Conservation (phyloP, 1,140 invertebrate genomes). For the Eurosta solidaginis region DNA sequence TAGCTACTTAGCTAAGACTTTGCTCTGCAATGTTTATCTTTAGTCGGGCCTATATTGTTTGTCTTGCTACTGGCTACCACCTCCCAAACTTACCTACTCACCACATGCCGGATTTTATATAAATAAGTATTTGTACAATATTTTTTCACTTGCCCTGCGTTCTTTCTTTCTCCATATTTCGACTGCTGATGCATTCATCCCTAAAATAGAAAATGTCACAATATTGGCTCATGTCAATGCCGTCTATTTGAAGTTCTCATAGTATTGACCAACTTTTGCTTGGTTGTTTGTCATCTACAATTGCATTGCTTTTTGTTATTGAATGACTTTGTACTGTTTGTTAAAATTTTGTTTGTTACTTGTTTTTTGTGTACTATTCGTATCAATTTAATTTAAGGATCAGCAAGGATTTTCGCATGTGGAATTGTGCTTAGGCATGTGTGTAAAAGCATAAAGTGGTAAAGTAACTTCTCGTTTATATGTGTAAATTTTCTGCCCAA, state of each 20-base stretch:
- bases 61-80: background rate
- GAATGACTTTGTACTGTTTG: background rate
- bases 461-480: background rate
- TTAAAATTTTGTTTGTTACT: background rate
- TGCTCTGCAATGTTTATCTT: background rate
- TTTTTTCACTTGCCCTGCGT: background rate
- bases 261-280: background rate
- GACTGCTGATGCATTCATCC: background rate
- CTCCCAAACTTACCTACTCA: background rate
- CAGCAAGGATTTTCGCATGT: background rate
- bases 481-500: too few relatives aligned
- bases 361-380: background rate
- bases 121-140: background rate
- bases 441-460: background rate
- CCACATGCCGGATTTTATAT: background rate
- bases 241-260: background rate
- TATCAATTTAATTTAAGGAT: slow-evolving; percentile 1
- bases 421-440: background rate
- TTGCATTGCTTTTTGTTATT: slow-evolving; percentile 11
- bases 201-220: background rate
- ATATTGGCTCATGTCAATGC: background rate
- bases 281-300: background rate
- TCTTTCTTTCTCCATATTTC: background rate
- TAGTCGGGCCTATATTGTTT: too few relatives aligned
- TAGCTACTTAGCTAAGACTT: too few relatives aligned